Evolutionary conservation across 2,113 vertebrate genomes (phyloP).

Genomic region (Gavia stellata): DNA sequence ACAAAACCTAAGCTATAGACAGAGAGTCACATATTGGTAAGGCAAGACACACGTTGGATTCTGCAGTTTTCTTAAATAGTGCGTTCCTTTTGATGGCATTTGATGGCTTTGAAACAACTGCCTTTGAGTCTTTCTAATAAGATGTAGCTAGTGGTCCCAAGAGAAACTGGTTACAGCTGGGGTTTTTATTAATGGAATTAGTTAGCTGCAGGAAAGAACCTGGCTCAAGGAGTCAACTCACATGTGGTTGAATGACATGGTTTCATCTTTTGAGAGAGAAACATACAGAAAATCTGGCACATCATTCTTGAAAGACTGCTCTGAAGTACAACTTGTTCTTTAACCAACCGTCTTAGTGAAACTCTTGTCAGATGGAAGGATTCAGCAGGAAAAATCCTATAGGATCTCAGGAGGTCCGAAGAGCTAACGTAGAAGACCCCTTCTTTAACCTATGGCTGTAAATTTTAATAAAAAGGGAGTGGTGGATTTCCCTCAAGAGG

Average conservation of each 20-base stretch:
- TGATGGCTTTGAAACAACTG: background rate
- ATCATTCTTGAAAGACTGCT: background rate
- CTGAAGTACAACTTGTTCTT: background rate
- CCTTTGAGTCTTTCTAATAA: background rate
- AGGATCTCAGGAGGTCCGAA: background rate
- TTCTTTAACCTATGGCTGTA: background rate
- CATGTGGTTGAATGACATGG: background rate
- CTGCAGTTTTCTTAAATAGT: background rate
- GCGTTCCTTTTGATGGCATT: background rate
- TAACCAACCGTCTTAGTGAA: background rate
- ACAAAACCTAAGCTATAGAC: background rate
- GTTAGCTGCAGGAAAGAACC: background rate
- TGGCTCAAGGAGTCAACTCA: background rate
- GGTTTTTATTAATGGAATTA: background rate
- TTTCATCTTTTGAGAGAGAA: background rate
- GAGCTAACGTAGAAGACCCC: background rate
- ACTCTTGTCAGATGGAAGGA: background rate
- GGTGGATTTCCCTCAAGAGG: background rate
- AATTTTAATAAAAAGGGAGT: background rate
- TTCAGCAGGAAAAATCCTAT: background rate
- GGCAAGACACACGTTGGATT: background rate
- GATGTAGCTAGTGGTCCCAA: background rate
- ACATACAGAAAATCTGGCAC: background rate
- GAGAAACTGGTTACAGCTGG: background rate
- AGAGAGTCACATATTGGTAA: background rate